Base-by-base conservation (phyloP, 2,113 vertebrate species). In the Prionailurus bengalensis region DNA sequence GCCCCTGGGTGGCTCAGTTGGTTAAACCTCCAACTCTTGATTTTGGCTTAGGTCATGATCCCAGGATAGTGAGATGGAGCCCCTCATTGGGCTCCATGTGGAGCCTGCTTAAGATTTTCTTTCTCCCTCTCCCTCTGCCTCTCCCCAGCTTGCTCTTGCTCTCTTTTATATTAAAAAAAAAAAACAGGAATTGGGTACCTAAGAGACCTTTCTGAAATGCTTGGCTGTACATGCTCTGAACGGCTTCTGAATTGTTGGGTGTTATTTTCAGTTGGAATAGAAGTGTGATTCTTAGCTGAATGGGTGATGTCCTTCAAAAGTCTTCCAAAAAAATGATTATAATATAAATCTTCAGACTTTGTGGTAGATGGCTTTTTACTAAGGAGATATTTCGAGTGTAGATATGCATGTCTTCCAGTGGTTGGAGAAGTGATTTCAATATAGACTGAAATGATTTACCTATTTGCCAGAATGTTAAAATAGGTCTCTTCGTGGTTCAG, bases 271-370 rank as follows among this genome's bases (percentile, higher is more conserved):
- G 82, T 78, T 85, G 55, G 39, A 61, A 74, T 73, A 4, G 95
- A 95, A 63, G 55, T 8, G 1, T 58, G 58, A 58, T 86, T 97
- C 74, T 86, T 85, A 27, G 71, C 58, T 95, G 74, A 93, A 78
- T 95, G 29, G 45, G 33, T 76, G 82, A 78, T 63, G 4, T 51
- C 87, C 79, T 74, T 97, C 83, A 85, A 93, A 97, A 31, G 19
- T 58, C 51, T 94, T 71, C 90, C 39, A 4, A 42, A 42, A 70
- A 85, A 82, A 73, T 73, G 66, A 86, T 61, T 33, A 53, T 42
- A 84, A 78, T 58, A 87, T 65, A 89, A 93, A 82, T 27, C 58
- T 76, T 94, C 48, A 97, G 53, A 65, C 29, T 45, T 83, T 16
- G 4, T 63, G 16, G 23, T 55, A 87, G 27, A 83, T 81, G 48